phyloP scores from a whole-genome alignment of 2,888 invertebrate genomes.

The Hartigia nigra region DNA sequence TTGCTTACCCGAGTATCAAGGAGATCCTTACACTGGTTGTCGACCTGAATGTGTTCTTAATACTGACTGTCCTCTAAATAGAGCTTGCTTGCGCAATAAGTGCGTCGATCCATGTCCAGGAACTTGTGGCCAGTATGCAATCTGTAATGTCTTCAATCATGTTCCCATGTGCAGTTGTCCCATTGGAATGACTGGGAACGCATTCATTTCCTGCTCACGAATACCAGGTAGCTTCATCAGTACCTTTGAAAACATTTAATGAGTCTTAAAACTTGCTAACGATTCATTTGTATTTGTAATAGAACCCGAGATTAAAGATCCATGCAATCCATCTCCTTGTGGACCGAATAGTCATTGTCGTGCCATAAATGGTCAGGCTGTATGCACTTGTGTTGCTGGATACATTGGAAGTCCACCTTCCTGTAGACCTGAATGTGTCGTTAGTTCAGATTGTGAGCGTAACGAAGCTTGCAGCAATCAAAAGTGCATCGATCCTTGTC shows the following conservation, averaged over 20 bases:
- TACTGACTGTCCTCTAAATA: conserved; percentile 65
- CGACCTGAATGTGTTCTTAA: conserved; percentile 82
- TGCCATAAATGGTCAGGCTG: conserved; percentile 66
- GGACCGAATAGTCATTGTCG: conserved; percentile 70
- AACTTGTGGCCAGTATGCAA: conserved; percentile 69
- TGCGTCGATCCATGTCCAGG: conserved; percentile 69
- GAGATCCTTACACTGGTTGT: conserved; percentile 77
- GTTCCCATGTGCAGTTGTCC: conserved; percentile 68
- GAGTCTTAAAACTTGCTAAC: neutral
- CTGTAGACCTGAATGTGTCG: conserved; percentile 64
- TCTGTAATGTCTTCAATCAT: conserved; percentile 69
- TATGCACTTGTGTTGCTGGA: conserved; percentile 66
- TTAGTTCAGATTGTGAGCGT: conserved; percentile 65
- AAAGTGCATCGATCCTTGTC: conserved; percentile 66
- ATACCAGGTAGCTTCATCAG: neutral
- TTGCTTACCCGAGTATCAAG: conserved; percentile 79
- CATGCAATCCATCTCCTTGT: conserved; percentile 67
- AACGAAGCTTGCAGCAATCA: conserved; percentile 64
- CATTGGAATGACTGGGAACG: conserved; percentile 65
- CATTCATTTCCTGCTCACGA: conserved; percentile 66
- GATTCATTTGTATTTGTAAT: neutral
- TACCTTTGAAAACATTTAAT: neutral
- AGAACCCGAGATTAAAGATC: conserved; percentile 34
- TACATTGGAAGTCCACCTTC: conserved; percentile 64
- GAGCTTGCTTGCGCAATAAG: conserved; percentile 66